Base-by-base conservation (phyloP, 2,888 invertebrate species). In the Diogma glabrata region DNA sequence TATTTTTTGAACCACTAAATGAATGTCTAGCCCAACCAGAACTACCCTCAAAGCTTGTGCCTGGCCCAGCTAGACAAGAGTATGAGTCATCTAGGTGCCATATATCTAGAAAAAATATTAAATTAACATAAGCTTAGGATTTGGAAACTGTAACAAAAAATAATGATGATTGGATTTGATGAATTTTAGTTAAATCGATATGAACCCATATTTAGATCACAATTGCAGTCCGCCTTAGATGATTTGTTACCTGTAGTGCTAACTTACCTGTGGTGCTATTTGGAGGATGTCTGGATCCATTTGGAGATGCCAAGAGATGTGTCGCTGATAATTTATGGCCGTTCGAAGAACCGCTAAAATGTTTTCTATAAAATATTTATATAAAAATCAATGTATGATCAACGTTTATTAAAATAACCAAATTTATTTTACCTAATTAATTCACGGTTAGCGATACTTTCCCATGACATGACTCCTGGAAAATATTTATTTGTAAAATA, bases 281-380 rank as follows among this genome's bases (percentile, higher is more conserved):
- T 58, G 86, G 71, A 52, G 84, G 81, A 64, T 85, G 85, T 53
- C 86, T 75, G 38, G 86, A 84, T 49, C 86, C 85, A 69, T 87
- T 87, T 55, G 88, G 87, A 49, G 88, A 87, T 56, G 87, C 82
- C 58, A 89, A 76, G 52, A 89, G 76, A 54, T 87, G 80, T 56
- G 87, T 87, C 50, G 87, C 87, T 57, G 88, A 88, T 63, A 89
- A 72, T 70, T 89, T 88, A 69, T 88, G 87, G 60, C 84, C 81
- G 63, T 81, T 28, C 19, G 47, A 83, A 61, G 82, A 81, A 68
- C 82, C 81, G 70, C 86, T 84, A 65, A 0, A 45, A 45, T 22
- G 22, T 45, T 45, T 22, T 45, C 45, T 22, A 45, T 45, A 22
- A n/a, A n/a, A n/a, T n/a, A 28, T 28, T 28, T 28, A 28, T 24